Evolutionary conservation across 1,140 invertebrate species (phyloP).

Genomic region (Hyles euphorbiae): DNA sequence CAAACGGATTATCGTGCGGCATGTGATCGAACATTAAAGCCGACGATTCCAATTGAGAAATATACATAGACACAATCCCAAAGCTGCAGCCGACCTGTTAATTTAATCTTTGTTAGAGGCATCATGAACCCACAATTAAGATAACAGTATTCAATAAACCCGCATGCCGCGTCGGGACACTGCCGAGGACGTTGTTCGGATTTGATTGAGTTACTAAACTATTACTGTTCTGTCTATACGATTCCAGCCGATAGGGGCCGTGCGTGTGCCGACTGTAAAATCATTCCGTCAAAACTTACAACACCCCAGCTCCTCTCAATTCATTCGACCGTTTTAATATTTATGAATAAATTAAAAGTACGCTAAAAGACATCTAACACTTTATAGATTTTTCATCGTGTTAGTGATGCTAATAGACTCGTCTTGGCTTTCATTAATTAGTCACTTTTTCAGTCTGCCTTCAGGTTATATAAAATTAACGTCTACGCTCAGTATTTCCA

Average conservation of each 20-base stretch:
- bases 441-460: constrained; percentile 9
- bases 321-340: too few species aligned
- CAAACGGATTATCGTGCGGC: constrained; percentile 43
- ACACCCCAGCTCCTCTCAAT: not conserved
- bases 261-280: constrained; percentile 23
- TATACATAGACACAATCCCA: constrained; percentile 22
- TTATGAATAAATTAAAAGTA: too few species aligned
- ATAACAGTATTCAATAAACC: constrained; percentile 64
- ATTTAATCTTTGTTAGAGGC: constrained; percentile 57
- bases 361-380: too few species aligned
- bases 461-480: constrained; percentile 41
- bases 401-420: constrained; percentile 4
- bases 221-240: constrained; percentile 22
- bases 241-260: constrained; percentile 18
- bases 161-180: constrained; percentile 31
- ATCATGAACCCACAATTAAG: constrained; percentile 54
- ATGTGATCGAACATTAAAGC: constrained; percentile 41
- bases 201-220: constrained; percentile 53
- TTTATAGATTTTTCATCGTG: constrained; percentile 2
- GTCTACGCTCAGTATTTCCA: constrained; percentile 30
- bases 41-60: constrained; percentile 41
- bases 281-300: constrained; percentile 18
- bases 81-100: constrained; percentile 45
- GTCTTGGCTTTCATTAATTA: constrained; percentile 7
- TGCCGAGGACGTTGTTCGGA: constrained; percentile 36